A percentile compares a stretch with the other conserved stretches of the same genome.
Evolutionary conservation across 2,797 vertebrate species (phyloP).

Genomic region (Helarctos malayanus): DNA sequence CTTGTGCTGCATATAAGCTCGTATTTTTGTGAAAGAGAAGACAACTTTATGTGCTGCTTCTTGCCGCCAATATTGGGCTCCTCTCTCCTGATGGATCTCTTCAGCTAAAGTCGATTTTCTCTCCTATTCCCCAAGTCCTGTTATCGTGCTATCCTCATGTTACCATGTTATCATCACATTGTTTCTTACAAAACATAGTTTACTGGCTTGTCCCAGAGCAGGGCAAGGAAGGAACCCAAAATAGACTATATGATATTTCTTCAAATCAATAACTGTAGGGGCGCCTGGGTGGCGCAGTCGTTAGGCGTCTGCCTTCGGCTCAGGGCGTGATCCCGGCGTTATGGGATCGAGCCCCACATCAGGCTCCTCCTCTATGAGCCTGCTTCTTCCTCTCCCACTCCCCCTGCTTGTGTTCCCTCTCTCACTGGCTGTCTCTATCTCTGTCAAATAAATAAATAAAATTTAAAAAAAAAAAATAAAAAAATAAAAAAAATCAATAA

Average conservation of each 20-base stretch:
- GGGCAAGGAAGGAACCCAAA: conserved; percentile 58
- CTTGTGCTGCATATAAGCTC: not conserved
- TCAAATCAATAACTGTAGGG: not conserved
- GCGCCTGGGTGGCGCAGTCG: too few relatives aligned
- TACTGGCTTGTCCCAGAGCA: conserved; percentile 3
- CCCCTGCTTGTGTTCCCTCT: too few relatives aligned
- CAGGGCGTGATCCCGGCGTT: too few relatives aligned
- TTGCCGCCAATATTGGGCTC: conserved; percentile 66
- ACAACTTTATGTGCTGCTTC: conserved; percentile 72
- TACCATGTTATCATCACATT: not conserved
- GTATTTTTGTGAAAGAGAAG: conserved; percentile 73
- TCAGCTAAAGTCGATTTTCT: conserved; percentile 68
- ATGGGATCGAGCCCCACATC: too few relatives aligned
- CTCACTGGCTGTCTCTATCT: too few relatives aligned
- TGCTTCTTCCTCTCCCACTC: too few relatives aligned
- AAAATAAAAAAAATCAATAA: conserved; percentile 5
- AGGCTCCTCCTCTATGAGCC: too few relatives aligned
- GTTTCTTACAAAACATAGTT: conserved; percentile 18
- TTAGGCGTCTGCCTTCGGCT: too few relatives aligned
- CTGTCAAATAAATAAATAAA: too few relatives aligned
- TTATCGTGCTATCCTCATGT: conserved; percentile 44
- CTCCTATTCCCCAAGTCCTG: conserved; percentile 65
- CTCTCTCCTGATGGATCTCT: conserved; percentile 44
- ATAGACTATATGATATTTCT: not conserved
- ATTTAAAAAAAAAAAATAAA: conserved; percentile 34